phyloP scores from a whole-genome alignment of 2,113 vertebrate genomes.

The Raja brachyura region DNA sequence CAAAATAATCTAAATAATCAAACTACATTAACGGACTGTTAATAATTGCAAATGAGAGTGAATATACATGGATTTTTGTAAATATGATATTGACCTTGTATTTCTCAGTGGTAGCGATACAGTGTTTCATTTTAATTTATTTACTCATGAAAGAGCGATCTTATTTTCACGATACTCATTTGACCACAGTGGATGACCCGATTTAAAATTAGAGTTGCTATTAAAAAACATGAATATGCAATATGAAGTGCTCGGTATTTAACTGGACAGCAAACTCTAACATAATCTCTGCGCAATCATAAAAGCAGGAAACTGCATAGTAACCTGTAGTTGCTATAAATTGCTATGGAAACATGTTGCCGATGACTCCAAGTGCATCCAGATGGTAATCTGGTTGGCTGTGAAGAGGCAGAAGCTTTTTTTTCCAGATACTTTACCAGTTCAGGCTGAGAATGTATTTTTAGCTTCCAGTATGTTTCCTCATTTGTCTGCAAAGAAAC shows the following conservation, averaged over 20 bases:
- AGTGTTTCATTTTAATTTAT: background rate
- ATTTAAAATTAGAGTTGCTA: background rate
- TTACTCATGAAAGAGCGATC: background rate
- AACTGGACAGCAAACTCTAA: background rate
- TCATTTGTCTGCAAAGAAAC: background rate
- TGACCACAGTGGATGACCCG: background rate
- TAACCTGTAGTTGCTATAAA: background rate
- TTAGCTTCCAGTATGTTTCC: background rate
- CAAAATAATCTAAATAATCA: background rate
- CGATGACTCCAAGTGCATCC: background rate
- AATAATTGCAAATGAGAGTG: background rate
- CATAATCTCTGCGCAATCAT: conserved; percentile 16
- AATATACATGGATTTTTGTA: background rate
- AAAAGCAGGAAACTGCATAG: background rate
- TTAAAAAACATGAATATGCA: background rate
- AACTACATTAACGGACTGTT: background rate
- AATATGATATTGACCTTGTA: background rate
- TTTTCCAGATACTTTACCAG: conserved; percentile 26
- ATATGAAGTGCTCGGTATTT: background rate
- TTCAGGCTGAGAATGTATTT: conserved; percentile 14
- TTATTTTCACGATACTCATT: background rate
- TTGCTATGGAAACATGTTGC: conserved; percentile 28
- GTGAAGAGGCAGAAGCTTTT: conserved; percentile 28
- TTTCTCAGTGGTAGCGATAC: background rate
- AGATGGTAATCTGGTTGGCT: conserved; percentile 28